Conservation (phyloP, 2,888 invertebrate genomes). For the Tridacna gigas region DNA sequence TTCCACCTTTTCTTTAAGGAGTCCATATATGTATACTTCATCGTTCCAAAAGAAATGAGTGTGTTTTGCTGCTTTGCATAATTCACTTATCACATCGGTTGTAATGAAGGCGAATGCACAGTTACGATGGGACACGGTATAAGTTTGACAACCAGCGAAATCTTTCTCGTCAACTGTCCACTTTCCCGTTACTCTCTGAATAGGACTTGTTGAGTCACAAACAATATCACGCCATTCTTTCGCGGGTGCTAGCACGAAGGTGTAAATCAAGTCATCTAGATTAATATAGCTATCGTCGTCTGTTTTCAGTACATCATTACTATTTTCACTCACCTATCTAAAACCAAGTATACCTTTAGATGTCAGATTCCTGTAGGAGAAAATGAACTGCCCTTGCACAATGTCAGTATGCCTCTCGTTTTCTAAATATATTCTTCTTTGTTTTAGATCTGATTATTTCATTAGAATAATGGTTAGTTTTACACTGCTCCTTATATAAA, state of each 20-base stretch:
- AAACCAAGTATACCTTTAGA: slow-evolving; percentile 76
- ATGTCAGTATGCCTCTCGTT: slow-evolving; percentile 75
- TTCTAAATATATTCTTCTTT: too few relatives aligned
- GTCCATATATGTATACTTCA: slow-evolving; percentile 82
- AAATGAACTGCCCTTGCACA: slow-evolving; percentile 77
- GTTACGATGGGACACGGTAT: slow-evolving; percentile 81
- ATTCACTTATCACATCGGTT: slow-evolving; percentile 72
- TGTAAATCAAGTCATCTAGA: slow-evolving; percentile 70
- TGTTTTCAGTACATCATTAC: slow-evolving; percentile 72
- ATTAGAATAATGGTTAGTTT: too few relatives aligned
- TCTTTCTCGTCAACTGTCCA: slow-evolving; percentile 74
- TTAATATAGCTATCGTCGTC: slow-evolving; percentile 80
- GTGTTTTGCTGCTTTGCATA: slow-evolving; percentile 75
- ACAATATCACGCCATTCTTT: slow-evolving; percentile 64
- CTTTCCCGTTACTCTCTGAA: slow-evolving; percentile 69
- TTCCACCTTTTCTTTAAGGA: slow-evolving; percentile 79
- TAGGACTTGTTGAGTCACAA: slow-evolving; percentile 74
- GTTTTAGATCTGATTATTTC: too few relatives aligned
- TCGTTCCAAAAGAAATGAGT: slow-evolving; percentile 84
- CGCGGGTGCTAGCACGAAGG: slow-evolving; percentile 63
- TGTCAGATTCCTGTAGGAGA: slow-evolving; percentile 76
- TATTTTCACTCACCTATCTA: slow-evolving; percentile 75
- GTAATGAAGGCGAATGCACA: slow-evolving; percentile 79
- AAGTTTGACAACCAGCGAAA: slow-evolving; percentile 73
- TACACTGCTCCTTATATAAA: too few relatives aligned